Conservation (phyloP, 2,888 invertebrate genomes). For the Gnatocerus cornutus region DNA sequence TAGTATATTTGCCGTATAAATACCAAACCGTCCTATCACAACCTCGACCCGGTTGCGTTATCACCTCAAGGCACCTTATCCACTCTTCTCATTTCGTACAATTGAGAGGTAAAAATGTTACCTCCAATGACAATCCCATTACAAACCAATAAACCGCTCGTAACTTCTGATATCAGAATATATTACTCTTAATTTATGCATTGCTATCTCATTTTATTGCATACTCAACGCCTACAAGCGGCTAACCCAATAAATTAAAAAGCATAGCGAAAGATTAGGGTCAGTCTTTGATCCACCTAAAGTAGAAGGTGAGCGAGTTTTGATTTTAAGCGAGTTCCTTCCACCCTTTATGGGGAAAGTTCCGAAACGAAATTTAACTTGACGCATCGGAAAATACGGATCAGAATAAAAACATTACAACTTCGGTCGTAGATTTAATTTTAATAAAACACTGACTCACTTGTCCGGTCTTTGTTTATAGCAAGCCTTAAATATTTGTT, state of each 20-base stretch:
- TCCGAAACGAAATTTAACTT: background rate
- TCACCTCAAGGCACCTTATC: no score
- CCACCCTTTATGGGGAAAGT: slow-evolving; percentile 1
- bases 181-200: slow-evolving; percentile 5
- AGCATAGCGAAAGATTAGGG: slow-evolving; percentile 34
- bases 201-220: slow-evolving; percentile 15
- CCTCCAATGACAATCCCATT: slow-evolving; percentile 3
- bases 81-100: background rate
- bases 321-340: slow-evolving; percentile 1
- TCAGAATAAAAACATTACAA: background rate
- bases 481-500: slow-evolving; percentile 9
- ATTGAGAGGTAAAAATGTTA: background rate
- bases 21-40: no score
- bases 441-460: background rate
- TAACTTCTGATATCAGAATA: slow-evolving; percentile 4
- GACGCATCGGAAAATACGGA: no score
- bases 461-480: slow-evolving; percentile 12
- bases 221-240: slow-evolving; percentile 24
- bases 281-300: slow-evolving; percentile 27
- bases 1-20: no score
- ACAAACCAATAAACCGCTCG: slow-evolving; percentile 4
- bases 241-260: slow-evolving; percentile 20
- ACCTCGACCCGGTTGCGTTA: no score
- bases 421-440: background rate
- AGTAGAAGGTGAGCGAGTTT: slow-evolving; percentile 16